phyloP scores from a whole-genome alignment of 2,113 vertebrate species.

The Charina bottae region DNA sequence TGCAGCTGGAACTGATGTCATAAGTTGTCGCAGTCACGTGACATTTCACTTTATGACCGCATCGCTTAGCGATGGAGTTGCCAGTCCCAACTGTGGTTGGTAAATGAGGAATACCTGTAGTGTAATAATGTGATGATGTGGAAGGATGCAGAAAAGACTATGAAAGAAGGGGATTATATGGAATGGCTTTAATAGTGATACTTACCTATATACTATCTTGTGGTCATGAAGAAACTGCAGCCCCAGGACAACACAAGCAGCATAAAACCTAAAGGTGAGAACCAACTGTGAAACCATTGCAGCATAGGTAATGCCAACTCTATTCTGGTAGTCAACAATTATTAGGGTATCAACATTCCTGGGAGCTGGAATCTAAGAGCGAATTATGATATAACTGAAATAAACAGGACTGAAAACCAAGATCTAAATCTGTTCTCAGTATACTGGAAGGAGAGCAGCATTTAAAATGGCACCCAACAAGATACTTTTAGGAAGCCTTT shows the following conservation, averaged over 20 bases:
- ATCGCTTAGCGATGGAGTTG: background rate
- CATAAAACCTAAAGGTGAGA: slow-evolving; percentile 87
- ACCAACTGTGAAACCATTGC: background rate
- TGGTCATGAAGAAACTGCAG: slow-evolving; percentile 97
- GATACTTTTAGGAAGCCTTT: background rate
- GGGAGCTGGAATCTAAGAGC: background rate
- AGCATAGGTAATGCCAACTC: background rate
- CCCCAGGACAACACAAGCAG: slow-evolving; percentile 95
- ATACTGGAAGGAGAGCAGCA: background rate
- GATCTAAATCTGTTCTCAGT: background rate
- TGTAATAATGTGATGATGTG: background rate
- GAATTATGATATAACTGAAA: background rate
- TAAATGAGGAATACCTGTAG: background rate
- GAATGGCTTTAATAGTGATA: background rate
- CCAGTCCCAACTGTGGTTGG: background rate
- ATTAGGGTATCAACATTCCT: background rate
- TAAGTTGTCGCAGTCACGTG: background rate
- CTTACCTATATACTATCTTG: slow-evolving; percentile 99
- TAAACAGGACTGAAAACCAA: background rate
- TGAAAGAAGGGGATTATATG: background rate
- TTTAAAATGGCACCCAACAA: background rate
- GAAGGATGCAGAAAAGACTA: background rate
- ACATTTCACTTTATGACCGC: background rate
- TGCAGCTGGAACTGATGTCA: background rate
- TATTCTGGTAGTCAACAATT: background rate